phyloP scores from a whole-genome alignment of 2,113 vertebrate species.

The Lanius collurio region DNA sequence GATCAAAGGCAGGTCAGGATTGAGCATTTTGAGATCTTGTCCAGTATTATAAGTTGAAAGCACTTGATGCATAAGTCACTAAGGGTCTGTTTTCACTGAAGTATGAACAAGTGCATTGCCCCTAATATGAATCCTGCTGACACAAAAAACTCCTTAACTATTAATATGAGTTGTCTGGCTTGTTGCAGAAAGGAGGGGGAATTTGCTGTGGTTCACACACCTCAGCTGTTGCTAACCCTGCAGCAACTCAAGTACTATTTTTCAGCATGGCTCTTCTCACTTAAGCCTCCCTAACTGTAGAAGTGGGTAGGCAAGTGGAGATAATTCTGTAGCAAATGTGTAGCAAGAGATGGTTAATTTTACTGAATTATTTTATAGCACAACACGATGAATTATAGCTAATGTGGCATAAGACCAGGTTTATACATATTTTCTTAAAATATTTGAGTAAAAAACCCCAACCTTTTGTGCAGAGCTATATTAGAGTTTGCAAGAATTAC shows the following conservation, averaged over 20 bases:
- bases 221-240: background rate
- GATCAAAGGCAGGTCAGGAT: background rate
- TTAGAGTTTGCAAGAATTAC: background rate
- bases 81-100: background rate
- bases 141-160: background rate
- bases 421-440: background rate
- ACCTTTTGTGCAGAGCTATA: background rate
- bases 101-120: background rate
- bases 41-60: background rate
- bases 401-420: background rate
- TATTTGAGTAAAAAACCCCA: background rate
- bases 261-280: slow-evolving; percentile 3
- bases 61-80: background rate
- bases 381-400: background rate
- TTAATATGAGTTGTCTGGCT: background rate
- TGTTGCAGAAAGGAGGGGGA: background rate
- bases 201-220: slow-evolving; percentile 3
- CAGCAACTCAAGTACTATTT: background rate
- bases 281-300: background rate
- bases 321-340: slow-evolving; percentile 7
- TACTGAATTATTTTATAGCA: background rate
- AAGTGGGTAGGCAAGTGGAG: background rate
- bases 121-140: background rate
- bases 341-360: background rate
- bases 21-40: background rate